Evolutionary conservation across 2,797 vertebrate genomes (phyloP), one percentile per base, ranked within the genome.

Genomic region (Poeciliopsis gracilis): DNA sequence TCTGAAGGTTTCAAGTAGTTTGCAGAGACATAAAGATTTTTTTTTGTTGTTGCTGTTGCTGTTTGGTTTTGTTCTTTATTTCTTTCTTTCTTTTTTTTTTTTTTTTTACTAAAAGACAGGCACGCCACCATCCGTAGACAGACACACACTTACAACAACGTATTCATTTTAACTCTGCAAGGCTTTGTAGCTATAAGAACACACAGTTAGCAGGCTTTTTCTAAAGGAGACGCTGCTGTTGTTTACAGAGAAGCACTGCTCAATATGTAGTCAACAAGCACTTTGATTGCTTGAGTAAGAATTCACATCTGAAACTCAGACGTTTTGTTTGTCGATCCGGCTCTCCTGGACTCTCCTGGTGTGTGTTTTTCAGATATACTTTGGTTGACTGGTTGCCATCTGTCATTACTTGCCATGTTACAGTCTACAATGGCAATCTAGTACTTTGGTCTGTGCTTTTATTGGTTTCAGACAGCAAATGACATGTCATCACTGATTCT

Each of bases 391-490:
- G 89, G 84, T 88, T 90, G 87, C 77, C 74, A 84, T 89, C 86
- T 92, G 86, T 89, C 83, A 61, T 90, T 86, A 89, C 86, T 91
- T 90, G 78, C 82, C 77, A 84, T 87, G 79, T 92, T 88, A 87
- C 90, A 90, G 89, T 90, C 87, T 87, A 82, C 83, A 90, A 88
- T 92, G 87, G 91, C 92, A 88, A 91, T 89, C 87, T 90, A 93
- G 89, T 93, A 94, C 96, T 96, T 96, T 96, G 96, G 96, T 96
- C 88, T 95, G 94, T 93, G 93, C 95, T 95, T 95, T 95, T 92
- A 92, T 93, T 94, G 87, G 86, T 95, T 95, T 95, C 89, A 90
- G 94, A 95, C 92, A 90, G 91, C 74, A 92, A 90, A 92, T 93
- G 92, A 87, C 88, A 90, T 90, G 87, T 90, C 77, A 80, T 85